These are phyloP conservation scores for Neopelma chrysocephalum DNA, from an alignment of 2,797 vertebrate species.

Conservation along the genomic window DNA sequence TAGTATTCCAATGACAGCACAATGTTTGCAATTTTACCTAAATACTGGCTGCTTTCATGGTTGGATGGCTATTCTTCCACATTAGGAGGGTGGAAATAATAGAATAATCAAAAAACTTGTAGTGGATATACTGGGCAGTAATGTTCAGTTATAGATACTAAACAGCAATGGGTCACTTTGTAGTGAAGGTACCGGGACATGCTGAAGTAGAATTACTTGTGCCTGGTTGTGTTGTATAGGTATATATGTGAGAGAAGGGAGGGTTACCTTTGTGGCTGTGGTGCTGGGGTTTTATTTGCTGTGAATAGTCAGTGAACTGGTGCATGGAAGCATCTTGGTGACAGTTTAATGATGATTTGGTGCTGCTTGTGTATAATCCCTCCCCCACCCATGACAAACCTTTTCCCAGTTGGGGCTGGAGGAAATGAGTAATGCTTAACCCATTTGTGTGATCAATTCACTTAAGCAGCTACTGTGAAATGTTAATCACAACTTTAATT, in stretches of 20 bases:
- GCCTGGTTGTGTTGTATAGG: not conserved
- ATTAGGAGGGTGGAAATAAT: not conserved
- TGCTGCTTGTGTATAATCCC: slow-evolving; percentile 61
- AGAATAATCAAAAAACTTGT: not conserved
- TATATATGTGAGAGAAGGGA: not conserved
- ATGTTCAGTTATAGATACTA: not conserved
- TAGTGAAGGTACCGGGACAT: not conserved
- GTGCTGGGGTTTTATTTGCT: not conserved
- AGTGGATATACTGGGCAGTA: not conserved
- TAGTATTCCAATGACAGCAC: not conserved
- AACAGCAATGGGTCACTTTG: slow-evolving; percentile 6
- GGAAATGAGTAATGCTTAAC: slow-evolving; percentile 88
- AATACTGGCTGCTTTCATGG: not conserved
- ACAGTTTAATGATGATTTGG: slow-evolving; percentile 61
- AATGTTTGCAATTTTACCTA: not conserved
- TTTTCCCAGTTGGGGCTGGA: slow-evolving; percentile 81
- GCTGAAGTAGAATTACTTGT: slow-evolving; percentile 11
- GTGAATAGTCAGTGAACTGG: slow-evolving; percentile 36
- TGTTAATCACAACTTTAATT: slow-evolving; percentile 99
- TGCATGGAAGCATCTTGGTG: slow-evolving; percentile 52
- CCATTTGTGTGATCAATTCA: slow-evolving; percentile 91
- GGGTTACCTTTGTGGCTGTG: not conserved
- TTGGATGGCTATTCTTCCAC: not conserved
- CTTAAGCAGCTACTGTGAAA: slow-evolving; percentile 96
- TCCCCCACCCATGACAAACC: slow-evolving; percentile 74